These are phyloP conservation scores for Tinea pellionella DNA, from an alignment of 2,888 invertebrate species.

Conservation along the genomic window DNA sequence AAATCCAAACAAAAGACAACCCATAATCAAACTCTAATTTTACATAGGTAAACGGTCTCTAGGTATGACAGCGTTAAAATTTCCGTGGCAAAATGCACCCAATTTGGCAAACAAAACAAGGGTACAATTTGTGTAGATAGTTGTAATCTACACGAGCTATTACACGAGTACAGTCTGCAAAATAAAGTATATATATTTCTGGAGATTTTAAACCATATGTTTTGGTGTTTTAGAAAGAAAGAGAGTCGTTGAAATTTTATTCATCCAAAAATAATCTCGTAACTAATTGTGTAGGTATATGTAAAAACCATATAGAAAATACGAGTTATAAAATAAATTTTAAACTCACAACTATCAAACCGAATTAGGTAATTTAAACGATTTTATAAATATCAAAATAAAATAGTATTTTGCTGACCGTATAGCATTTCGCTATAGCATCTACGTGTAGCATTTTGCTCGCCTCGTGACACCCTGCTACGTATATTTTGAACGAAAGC, in stretches of 20 bases:
- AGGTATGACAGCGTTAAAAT: conserved; percentile 37
- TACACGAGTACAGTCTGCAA: conserved; percentile 41
- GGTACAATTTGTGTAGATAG: conserved; percentile 61
- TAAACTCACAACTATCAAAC: no score
- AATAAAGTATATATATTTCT: conserved; percentile 21
- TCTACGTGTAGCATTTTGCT: neutral
- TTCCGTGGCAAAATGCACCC: conserved; percentile 57
- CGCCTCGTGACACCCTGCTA: conserved; percentile 27
- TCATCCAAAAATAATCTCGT: no score
- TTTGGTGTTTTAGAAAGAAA: no score
- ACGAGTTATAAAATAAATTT: no score
- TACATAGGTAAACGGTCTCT: neutral
- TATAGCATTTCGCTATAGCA: no score
- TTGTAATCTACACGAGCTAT: conserved; percentile 50
- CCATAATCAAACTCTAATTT: neutral
- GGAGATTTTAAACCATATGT: neutral
- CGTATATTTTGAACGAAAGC: conserved; percentile 49
- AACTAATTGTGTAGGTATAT: no score
- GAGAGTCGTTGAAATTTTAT: no score
- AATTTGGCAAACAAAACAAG: conserved; percentile 58
- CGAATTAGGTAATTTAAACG: neutral
- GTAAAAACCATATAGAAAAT: no score
- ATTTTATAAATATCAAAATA: neutral
- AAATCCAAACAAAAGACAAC: neutral
- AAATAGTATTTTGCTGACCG: neutral